These are phyloP conservation scores for Microdon myrmicae DNA, from an alignment of 2,888 invertebrate genomes.

Conservation along the genomic window DNA sequence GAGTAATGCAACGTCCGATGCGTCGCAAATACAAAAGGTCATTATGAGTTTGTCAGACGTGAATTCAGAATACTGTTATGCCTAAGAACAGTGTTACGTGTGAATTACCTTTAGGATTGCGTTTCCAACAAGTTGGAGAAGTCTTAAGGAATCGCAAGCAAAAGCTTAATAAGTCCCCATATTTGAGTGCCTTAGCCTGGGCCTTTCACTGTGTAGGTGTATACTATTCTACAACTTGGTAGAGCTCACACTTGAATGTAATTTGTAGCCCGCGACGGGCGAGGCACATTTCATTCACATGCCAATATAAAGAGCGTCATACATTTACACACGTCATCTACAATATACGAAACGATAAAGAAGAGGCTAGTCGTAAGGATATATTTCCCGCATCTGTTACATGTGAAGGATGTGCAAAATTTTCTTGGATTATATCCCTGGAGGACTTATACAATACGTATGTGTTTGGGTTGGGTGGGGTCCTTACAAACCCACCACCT, in stretches of 20 bases:
- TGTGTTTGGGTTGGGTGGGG: not conserved
- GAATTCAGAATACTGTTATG: no score
- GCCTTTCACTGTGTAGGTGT: no score
- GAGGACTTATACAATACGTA: not conserved
- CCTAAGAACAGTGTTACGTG: constrained; percentile 39
- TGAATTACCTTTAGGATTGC: constrained; percentile 49
- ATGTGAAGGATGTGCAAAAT: constrained; percentile 49
- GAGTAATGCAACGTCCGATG: no score
- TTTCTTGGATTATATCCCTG: constrained; percentile 37
- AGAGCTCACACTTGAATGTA: constrained; percentile 27
- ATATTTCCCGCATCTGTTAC: constrained; percentile 47
- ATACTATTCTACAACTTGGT: no score
- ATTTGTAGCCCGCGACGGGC: constrained; percentile 40
- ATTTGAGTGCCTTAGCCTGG: constrained; percentile 8
- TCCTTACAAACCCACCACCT: no score
- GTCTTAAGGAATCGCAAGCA: constrained; percentile 33
- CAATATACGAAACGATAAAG: constrained; percentile 19
- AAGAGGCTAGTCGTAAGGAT: constrained; percentile 26
- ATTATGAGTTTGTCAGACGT: no score
- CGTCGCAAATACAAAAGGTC: no score
- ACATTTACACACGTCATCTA: constrained; percentile 6
- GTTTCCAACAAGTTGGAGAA: constrained; percentile 25
- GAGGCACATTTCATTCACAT: constrained; percentile 29
- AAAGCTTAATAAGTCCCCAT: constrained; percentile 23
- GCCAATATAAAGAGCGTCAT: constrained; percentile 8